Evolutionary conservation across 1,140 invertebrate genomes (phyloP), one percentile per base, ranked within the genome.

Genomic region (Conus ventricosus): DNA sequence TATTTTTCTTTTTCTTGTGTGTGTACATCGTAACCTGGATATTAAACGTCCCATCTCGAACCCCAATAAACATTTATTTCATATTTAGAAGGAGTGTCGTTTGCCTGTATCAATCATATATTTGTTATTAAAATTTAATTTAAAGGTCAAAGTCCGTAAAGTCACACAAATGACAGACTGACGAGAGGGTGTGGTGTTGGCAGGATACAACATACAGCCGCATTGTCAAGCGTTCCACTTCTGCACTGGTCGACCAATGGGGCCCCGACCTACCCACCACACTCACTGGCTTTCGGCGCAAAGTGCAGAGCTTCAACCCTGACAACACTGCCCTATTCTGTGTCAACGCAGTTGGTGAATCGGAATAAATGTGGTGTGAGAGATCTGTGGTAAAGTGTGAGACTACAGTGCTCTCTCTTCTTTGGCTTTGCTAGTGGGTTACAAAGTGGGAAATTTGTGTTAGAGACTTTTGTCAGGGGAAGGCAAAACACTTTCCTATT

Each of bases 221-320:
- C 51, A 92, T 93, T 90, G 94, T 97, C 1, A 96, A 96, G 78
- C 97, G 94, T 97, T 96, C 82, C 97, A 97, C 96, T 96, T 95
- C 91, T 95, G 95, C 20, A 94, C 27, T 97, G 97, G 97, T 96
- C 3, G 97, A 97, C 93, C 97, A n/a, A 97, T 93, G 96, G 96
- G 63, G 96, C 96, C 39, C 97, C 97, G 23, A 95, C 96, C 76
- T 95, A 96, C 96, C 96, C 4, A 96, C 96, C 85, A 95, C 96
- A 5, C 93, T 97, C 55, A n/a, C 95, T 97, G 60, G 95, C 96
- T 84, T 95, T 97, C 91, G 96, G 20, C 95, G 96, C 11, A 96
- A 97, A 94, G 93, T 94, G 11, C 89, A 92, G 78, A 91, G 90
- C 54, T 94, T 93, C 89, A 93, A 92, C 86, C 90, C 92, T 57